Evolutionary conservation across 2,113 vertebrate genomes (phyloP).

Genomic region (Nothoprocta pentlandii): DNA sequence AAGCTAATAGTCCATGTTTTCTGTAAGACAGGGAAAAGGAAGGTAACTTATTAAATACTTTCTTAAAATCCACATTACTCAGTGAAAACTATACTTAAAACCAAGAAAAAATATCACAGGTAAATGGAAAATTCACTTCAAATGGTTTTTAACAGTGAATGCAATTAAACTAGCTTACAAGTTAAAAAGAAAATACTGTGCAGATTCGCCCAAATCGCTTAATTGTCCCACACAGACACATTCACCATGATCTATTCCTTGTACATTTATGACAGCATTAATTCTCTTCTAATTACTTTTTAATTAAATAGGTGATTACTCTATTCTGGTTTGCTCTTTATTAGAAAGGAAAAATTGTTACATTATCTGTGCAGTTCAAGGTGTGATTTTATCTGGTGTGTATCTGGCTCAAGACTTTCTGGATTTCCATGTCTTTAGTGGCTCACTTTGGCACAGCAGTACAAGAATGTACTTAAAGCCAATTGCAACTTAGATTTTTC

Average conservation of each 20-base stretch:
- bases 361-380: background rate
- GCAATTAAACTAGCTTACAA: background rate
- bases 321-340: background rate
- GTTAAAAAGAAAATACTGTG: background rate
- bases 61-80: background rate
- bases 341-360: background rate
- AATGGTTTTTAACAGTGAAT: background rate
- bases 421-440: constrained; percentile 39
- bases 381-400: background rate
- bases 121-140: background rate
- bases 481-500: constrained; percentile 61
- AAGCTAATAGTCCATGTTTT: background rate
- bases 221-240: background rate
- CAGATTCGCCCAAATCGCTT: background rate
- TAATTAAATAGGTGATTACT: background rate
- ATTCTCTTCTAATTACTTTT: background rate
- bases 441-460: constrained; percentile 32
- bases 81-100: background rate
- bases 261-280: background rate
- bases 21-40: background rate
- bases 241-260: background rate
- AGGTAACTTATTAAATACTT: background rate
- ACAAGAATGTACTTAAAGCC: background rate
- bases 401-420: background rate
- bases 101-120: background rate